Conservation (phyloP, 2,797 vertebrate species). For the Tenualosa thibaudeaui region DNA sequence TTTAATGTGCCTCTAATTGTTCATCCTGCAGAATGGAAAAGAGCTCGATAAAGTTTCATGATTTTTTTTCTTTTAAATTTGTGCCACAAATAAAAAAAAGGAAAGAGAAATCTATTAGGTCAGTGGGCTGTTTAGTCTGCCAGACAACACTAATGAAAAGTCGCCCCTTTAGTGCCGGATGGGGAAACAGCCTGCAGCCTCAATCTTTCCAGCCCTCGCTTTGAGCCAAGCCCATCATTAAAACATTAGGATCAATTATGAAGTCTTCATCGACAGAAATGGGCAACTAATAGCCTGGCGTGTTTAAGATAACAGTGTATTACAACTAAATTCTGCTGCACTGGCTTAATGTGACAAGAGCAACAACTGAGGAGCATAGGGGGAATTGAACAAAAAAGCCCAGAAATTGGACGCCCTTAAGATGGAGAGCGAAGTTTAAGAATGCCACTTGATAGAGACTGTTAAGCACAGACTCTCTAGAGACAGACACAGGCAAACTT, state of each 20-base stretch:
- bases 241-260: slow-evolving; percentile 29
- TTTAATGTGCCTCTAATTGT: not conserved
- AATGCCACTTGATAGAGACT: not conserved
- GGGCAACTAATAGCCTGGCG: slow-evolving; percentile 25
- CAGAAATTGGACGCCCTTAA: not conserved
- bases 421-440: not conserved
- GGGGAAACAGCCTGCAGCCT: not conserved
- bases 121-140: not conserved
- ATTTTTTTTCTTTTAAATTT: not conserved
- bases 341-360: not conserved
- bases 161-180: not conserved
- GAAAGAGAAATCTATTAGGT: slow-evolving; percentile 3
- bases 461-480: not conserved
- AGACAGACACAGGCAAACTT: not conserved
- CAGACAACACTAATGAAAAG: slow-evolving; percentile 1
- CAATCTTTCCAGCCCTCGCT: not conserved
- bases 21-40: not conserved
- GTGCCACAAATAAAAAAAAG: not conserved
- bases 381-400: not conserved
- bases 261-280: slow-evolving; percentile 23
- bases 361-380: not conserved
- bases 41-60: not conserved
- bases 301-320: not conserved
- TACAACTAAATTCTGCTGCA: not conserved
- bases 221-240: slow-evolving; percentile 26